Evolutionary conservation across 2,797 vertebrate species (phyloP).

Genomic region (Sebastes hubbsi): DNA sequence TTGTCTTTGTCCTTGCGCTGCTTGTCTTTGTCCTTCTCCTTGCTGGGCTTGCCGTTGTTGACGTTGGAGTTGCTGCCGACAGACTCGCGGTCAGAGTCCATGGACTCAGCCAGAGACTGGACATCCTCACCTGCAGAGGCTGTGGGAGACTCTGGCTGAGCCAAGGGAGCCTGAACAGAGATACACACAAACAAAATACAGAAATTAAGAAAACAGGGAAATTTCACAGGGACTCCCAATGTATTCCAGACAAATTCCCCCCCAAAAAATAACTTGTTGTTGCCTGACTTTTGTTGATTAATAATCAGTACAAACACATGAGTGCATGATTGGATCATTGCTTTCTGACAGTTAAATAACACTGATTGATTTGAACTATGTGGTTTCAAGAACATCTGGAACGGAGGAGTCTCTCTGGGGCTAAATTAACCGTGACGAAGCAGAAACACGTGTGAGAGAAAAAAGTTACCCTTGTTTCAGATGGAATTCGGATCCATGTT

Average conservation of each 20-base stretch:
- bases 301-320: constrained; percentile 15
- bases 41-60: constrained; percentile 90
- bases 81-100: constrained; percentile 97
- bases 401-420: constrained; percentile 6
- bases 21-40: constrained; percentile 97
- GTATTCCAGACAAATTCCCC: constrained; percentile 1
- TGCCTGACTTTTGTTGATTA: constrained; percentile 1
- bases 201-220: neutral
- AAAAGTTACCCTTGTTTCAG: constrained; percentile 93
- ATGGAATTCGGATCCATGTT: constrained; percentile 99
- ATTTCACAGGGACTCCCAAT: neutral
- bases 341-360: constrained; percentile 49
- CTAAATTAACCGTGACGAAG: constrained; percentile 44
- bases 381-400: constrained; percentile 58
- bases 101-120: constrained; percentile 96
- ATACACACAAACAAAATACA: constrained; percentile 20
- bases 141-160: constrained; percentile 97
- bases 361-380: constrained; percentile 33
- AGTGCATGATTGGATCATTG: constrained; percentile 19
- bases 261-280: neutral
- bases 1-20: constrained; percentile 97
- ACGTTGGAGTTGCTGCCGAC: constrained; percentile 97
- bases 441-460: constrained; percentile 20
- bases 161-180: constrained; percentile 91
- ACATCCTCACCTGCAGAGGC: constrained; percentile 97